Percentiles rank a stretch among this genome's conserved stretches.
These are phyloP conservation scores for Leptothorax acervorum DNA, from an alignment of 2,888 invertebrate species.

Conservation along the genomic window DNA sequence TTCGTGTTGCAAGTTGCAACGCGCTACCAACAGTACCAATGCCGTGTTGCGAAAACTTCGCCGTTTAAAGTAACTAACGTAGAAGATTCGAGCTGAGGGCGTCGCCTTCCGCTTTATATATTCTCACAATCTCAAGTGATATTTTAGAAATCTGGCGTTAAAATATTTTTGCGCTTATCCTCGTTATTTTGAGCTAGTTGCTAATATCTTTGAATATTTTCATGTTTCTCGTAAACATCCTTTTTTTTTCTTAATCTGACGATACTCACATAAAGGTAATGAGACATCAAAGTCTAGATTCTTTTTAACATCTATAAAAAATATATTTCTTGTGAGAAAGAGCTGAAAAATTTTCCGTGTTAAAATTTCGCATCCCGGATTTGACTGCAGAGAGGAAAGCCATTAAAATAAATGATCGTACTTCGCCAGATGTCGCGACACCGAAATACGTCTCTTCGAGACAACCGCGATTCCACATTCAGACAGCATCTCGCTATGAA, in stretches of 20 bases:
- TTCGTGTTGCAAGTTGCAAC: not conserved
- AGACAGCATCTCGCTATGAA: slow-evolving; percentile 49
- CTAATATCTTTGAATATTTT: not conserved
- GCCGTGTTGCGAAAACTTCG: not conserved
- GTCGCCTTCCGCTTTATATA: not conserved
- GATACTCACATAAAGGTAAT: not conserved
- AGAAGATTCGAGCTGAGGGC: not conserved
- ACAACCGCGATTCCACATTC: slow-evolving; percentile 44
- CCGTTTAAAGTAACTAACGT: not conserved
- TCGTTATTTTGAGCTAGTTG: not conserved
- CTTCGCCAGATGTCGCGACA: slow-evolving; percentile 38
- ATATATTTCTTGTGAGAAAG: slow-evolving; percentile 1
- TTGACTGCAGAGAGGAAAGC: slow-evolving; percentile 23
- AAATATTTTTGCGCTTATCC: slow-evolving; percentile 2
- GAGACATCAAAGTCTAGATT: not conserved
- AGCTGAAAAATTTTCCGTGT: not conserved
- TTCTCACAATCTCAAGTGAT: slow-evolving; percentile 2
- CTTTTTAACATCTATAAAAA: not conserved
- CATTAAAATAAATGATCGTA: slow-evolving; percentile 40
- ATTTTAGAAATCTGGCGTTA: not conserved
- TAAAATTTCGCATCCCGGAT: slow-evolving; percentile 33
- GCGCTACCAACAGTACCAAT: not conserved
- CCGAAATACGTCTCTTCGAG: slow-evolving; percentile 38
- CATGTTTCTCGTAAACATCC: not conserved
- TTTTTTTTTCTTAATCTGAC: not conserved